Evolutionary conservation across 30 jellyfish, hydroid and myxozoan species (phyloP), one percentile per base, ranked within the genome.

Genomic region (Rhopilema esculentum): DNA sequence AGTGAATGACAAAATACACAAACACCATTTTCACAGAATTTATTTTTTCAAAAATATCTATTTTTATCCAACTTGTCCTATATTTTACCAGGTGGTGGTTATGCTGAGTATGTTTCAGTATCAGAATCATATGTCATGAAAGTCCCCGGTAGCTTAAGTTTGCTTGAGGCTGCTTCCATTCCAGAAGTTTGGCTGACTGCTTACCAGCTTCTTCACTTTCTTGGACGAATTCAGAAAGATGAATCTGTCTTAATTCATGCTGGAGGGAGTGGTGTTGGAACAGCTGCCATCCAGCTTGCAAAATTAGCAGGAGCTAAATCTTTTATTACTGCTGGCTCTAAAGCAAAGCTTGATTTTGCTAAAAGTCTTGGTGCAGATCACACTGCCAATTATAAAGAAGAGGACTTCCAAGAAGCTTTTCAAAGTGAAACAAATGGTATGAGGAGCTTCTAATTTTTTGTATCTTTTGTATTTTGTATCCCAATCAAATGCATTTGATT

Each of bases 201-300:
- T 0, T 95, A 85, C 52, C 97, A 95, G 82, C 84, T 95, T 40
- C 92, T 95, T 7, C 97, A 90, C 76, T 81, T 86, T 51, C 89
- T 95, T 53, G 98, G 97, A 6, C 63, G 87, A 33, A 74, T 91
- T 19, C 86, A 79, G 28, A 81, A 82, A n/a, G 89, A 71, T 33
- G 96, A 95, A 33, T 51, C 73, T 18, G 99, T 95, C 40, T 52
- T 95, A 66, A 91, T 95, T 21, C 99, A 95, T 77, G 99, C 99
- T 30, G 99, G 97, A 6, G 99, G 99, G 26, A 95, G 99, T 87
- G 99, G 99, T 32, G 97, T 95, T 8, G 99, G 99, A 6, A 95
- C 99, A 1, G 99, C 99, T 25, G 97, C 97, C 8, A 90, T 90
- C 27, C 99, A 95, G 40, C 64, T 95, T 69, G 97, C 92, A 0